Percentiles rank a stretch among this genome's conserved stretches.
phyloP scores from a whole-genome alignment of 37 sponge, comb jelly and placozoan species.

The Halisarca cf. caerulea region DNA sequence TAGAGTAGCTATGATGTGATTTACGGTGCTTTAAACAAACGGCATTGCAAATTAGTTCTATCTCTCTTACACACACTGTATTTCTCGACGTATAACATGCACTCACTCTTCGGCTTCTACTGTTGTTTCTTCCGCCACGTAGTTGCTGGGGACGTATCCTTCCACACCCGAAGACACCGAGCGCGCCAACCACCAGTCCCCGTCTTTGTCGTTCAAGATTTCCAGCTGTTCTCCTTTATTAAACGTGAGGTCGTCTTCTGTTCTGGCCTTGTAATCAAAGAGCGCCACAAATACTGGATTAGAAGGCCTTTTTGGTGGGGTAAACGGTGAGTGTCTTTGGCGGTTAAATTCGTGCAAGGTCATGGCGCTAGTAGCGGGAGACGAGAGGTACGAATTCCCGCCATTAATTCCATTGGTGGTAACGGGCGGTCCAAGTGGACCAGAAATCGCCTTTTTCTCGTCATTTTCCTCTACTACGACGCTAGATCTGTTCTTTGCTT shows the following conservation, averaged over 20 bases:
- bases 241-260: slow-evolving; percentile 91
- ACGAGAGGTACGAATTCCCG: no score
- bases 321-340: neutral
- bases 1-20: no score
- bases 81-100: neutral
- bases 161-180: slow-evolving; percentile 70
- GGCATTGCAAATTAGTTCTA: neutral
- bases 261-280: slow-evolving; percentile 94
- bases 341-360: neutral
- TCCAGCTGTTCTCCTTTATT: slow-evolving; percentile 90
- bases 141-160: slow-evolving; percentile 96
- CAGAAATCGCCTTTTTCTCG: no score
- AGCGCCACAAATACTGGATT: slow-evolving; percentile 65
- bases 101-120: slow-evolving; percentile 97
- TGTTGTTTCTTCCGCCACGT: slow-evolving; percentile 85
- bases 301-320: neutral
- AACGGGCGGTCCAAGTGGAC: no score
- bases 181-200: slow-evolving; percentile 98
- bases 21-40: neutral
- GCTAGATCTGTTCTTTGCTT: neutral
- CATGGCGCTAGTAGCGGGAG: neutral
- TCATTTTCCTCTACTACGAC: neutral
- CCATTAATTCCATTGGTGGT: no score
- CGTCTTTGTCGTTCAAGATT: slow-evolving; percentile 86
- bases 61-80: neutral